Conservation (phyloP, 2,113 vertebrate genomes). For the Leucosticte australis region DNA sequence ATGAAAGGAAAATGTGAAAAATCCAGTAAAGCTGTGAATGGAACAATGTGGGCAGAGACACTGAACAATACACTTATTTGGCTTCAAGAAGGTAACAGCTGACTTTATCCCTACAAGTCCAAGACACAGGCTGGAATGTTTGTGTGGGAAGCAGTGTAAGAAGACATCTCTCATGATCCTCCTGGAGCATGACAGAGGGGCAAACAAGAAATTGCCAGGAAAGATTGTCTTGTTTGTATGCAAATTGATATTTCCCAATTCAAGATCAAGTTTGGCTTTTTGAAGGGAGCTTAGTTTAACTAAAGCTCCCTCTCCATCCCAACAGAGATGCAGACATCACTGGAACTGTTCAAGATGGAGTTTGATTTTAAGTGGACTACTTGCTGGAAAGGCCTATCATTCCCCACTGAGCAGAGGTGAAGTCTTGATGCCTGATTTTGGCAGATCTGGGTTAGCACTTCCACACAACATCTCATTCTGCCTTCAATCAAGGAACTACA, state of each 20-base stretch:
- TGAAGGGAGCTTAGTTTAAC: neutral
- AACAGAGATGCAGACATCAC: neutral
- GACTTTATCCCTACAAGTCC: neutral
- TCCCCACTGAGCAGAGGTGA: neutral
- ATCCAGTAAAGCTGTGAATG: neutral
- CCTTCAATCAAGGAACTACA: neutral
- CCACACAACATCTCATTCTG: neutral
- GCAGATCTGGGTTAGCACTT: neutral
- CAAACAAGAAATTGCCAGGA: neutral
- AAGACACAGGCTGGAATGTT: neutral
- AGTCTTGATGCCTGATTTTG: neutral
- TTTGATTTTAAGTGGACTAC: neutral
- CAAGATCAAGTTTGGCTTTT: neutral
- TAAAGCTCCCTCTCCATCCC: neutral
- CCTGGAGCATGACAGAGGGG: neutral
- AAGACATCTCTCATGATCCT: neutral
- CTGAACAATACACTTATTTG: neutral
- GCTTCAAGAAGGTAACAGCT: neutral
- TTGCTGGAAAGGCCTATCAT: neutral
- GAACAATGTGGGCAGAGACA: neutral
- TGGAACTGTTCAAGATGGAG: neutral
- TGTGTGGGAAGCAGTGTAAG: neutral
- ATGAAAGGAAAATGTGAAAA: neutral
- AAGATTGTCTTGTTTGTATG: neutral
- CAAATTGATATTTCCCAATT: neutral